A percentile compares a stretch with the other conserved stretches of the same genome.
Conservation (phyloP, 2,888 invertebrate genomes). For the Conops quadrifasciatus region DNA sequence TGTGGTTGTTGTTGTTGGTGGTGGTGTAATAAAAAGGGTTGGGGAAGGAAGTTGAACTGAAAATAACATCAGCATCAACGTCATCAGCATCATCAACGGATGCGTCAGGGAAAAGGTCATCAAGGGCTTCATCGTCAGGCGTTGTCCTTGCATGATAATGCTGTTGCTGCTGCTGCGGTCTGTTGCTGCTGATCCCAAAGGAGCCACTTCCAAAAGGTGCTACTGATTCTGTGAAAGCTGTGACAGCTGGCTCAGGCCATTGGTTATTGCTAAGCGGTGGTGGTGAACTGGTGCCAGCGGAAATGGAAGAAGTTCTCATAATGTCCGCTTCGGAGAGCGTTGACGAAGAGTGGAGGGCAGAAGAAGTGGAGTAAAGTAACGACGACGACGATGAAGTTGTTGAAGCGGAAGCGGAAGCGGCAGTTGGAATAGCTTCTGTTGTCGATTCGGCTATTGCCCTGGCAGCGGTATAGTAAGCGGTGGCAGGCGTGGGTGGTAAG, state of each 20-base stretch:
- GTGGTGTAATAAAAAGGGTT: slow-evolving; percentile 29
- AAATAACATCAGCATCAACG: too few species aligned
- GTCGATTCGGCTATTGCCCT: neutral
- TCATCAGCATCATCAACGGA: too few species aligned
- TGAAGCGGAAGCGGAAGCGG: neutral
- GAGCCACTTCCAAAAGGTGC: too few species aligned
- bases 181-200: too few species aligned
- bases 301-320: neutral
- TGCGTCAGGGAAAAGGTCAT: too few species aligned
- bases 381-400: neutral
- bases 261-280: neutral
- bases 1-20: neutral
- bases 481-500: neutral
- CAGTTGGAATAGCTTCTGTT: neutral
- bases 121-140: too few species aligned
- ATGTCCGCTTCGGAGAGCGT: neutral
- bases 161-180: slow-evolving; percentile 26
- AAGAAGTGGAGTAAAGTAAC: neutral
- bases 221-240: too few species aligned
- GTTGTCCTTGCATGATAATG: slow-evolving; percentile 25
- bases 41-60: slow-evolving; percentile 32
- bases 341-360: neutral
- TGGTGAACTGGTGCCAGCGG: neutral
- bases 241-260: too few species aligned
- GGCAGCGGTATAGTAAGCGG: neutral